Evolutionary conservation across 2,113 vertebrate genomes (phyloP).

Genomic region (Tringa solitaria): DNA sequence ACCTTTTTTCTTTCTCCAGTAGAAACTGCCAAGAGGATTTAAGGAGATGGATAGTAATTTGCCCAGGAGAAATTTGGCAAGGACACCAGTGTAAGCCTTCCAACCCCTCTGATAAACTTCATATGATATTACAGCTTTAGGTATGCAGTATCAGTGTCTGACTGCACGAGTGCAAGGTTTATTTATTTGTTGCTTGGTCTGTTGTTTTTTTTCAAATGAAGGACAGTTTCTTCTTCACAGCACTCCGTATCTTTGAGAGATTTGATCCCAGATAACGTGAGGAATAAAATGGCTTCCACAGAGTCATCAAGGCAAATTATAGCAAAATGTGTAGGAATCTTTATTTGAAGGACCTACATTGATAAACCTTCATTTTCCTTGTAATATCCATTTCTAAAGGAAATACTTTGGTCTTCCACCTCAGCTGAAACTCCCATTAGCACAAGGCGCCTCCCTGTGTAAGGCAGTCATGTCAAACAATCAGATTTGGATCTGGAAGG

Average conservation of each 20-base stretch:
- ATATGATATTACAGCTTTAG: background rate
- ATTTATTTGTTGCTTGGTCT: background rate
- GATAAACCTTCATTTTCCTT: background rate
- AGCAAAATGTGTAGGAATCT: background rate
- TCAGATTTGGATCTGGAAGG: background rate
- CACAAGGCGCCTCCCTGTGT: background rate
- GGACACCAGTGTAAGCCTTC: background rate
- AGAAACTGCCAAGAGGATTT: constrained; percentile 9
- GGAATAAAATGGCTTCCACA: background rate
- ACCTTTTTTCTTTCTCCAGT: background rate
- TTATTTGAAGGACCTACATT: background rate
- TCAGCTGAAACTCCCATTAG: background rate
- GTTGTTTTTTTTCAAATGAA: background rate
- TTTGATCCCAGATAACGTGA: background rate
- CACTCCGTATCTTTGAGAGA: background rate
- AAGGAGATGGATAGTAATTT: constrained; percentile 9
- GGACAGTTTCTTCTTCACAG: background rate
- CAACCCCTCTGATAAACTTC: constrained; percentile 23
- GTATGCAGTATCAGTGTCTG: background rate
- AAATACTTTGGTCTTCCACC: background rate
- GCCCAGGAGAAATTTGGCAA: constrained; percentile 5
- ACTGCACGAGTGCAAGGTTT: background rate
- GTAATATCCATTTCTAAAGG: background rate
- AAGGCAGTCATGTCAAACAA: background rate
- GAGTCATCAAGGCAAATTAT: background rate